Percentiles rank a stretch among this genome's conserved stretches.
These are phyloP conservation scores for Lycocorax pyrrhopterus DNA, from an alignment of 2,113 vertebrate genomes.

Conservation along the genomic window DNA sequence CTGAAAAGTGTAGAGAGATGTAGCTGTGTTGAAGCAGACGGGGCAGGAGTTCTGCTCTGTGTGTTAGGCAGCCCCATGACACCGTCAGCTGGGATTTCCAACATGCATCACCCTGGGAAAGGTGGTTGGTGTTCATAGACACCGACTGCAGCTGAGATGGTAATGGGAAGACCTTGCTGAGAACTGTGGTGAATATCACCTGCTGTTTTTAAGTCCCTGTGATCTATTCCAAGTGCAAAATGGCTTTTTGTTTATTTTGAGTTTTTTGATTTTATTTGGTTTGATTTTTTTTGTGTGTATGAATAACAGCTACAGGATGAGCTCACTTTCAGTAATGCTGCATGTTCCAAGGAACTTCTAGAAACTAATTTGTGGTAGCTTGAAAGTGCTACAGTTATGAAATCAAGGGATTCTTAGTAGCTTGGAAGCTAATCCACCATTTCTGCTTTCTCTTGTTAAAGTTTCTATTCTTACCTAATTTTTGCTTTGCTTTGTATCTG, in stretches of 20 bases:
- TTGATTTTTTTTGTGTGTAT: not conserved
- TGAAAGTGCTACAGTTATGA: not conserved
- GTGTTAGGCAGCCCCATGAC: not conserved
- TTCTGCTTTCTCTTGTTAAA: not conserved
- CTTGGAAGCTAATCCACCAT: not conserved
- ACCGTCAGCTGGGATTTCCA: not conserved
- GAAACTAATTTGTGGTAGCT: not conserved
- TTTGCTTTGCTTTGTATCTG: not conserved
- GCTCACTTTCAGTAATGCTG: not conserved
- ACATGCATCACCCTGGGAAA: not conserved
- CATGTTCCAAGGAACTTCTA: not conserved
- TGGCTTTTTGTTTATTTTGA: not conserved
- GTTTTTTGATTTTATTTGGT: not conserved
- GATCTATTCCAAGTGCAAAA: not conserved
- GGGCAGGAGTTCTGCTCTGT: not conserved
- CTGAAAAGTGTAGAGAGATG: not conserved
- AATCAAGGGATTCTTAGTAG: not conserved
- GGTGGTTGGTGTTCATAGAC: not conserved
- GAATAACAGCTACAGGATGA: not conserved
- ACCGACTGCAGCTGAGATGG: not conserved
- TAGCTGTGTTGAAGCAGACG: not conserved
- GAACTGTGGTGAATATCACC: not conserved
- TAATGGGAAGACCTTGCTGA: not conserved
- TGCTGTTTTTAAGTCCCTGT: not conserved
- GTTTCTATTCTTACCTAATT: not conserved